Evolutionary conservation across 2,888 invertebrate species (phyloP), one percentile per base, ranked within the genome.

Genomic region (Pollenia angustigena): DNA sequence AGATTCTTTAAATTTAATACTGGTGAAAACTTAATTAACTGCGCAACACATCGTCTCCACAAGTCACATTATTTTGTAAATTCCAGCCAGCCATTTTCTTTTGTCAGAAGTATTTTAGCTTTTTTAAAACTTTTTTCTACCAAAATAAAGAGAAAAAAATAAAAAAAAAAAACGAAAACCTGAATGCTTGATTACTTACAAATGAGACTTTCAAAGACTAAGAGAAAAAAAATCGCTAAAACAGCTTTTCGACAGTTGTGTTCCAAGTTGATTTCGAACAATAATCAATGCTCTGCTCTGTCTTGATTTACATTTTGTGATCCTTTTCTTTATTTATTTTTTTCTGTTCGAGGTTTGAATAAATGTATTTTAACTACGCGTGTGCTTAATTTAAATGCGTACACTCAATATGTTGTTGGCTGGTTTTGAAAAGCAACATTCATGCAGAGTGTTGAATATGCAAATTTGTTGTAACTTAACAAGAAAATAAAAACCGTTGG

Each of bases 381-480:
- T 82, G 82, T 82, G 82, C 75, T 86, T 86, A 82, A 82, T 82
- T 80, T 82, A 71, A 86, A 75, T 82, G 85, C 79, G 85, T 85
- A 56, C 66, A 40, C 66, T 52, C 76, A 58, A 78, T 72, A 85
- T 75, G 68, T 62, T 80, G 48, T 62, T 80, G 48, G 56, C 62
- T 81, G 72, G 48, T 14, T 32, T 42, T 14, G 18, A 56, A 54
- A 16, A 71, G 78, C 64, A 64, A 14, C 75, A 62, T 50, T 52
- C 62, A 71, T 23, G 71, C 80, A 48, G 81, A 79, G 60, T 74
- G 68, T 64, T 68, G 75, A 85, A 86, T 86, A 86, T 82, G 85
- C 58, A 82, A 82, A 86, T 86, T 62, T 56, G 42, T 32, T 76
- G 50, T 56, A 76, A 16, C 23, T 72, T 62, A 71, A 75, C 75